Percentiles rank a stretch among this genome's conserved stretches.
phyloP scores from a whole-genome alignment of 2,797 vertebrate genomes.

The Amblyraja radiata region DNA sequence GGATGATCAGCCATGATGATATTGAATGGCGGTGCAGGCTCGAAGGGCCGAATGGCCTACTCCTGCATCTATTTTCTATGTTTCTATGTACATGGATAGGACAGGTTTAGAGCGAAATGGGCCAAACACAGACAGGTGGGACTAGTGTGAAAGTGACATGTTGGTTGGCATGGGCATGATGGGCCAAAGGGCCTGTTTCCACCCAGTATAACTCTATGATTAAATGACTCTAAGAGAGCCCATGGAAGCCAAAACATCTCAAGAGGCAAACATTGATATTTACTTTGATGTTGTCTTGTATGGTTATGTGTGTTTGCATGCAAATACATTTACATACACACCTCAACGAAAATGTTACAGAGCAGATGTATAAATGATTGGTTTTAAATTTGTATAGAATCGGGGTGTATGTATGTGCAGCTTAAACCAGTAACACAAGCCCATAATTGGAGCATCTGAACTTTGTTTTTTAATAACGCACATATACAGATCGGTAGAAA shows the following conservation, averaged over 20 bases:
- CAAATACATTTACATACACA: conserved; percentile 14
- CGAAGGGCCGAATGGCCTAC: no score
- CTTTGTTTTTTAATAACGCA: neutral
- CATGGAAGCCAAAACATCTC: neutral
- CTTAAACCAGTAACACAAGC: neutral
- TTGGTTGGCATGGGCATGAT: no score
- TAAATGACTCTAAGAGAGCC: no score
- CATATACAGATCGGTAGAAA: neutral
- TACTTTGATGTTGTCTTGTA: neutral
- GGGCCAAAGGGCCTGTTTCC: no score
- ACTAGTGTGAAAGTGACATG: no score
- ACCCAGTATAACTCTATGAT: no score
- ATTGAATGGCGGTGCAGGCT: no score
- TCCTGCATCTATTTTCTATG: no score
- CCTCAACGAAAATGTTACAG: neutral
- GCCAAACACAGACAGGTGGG: no score
- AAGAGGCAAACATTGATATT: neutral
- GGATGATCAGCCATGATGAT: no score
- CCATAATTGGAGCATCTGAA: neutral
- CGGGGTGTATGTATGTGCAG: neutral
- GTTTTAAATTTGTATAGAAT: neutral
- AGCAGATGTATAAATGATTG: neutral
- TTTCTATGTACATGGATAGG: no score
- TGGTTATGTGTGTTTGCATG: neutral
- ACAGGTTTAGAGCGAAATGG: no score